Evolutionary conservation across 2,797 vertebrate genomes (phyloP).

Genomic region (Chrysocyon brachyurus): DNA sequence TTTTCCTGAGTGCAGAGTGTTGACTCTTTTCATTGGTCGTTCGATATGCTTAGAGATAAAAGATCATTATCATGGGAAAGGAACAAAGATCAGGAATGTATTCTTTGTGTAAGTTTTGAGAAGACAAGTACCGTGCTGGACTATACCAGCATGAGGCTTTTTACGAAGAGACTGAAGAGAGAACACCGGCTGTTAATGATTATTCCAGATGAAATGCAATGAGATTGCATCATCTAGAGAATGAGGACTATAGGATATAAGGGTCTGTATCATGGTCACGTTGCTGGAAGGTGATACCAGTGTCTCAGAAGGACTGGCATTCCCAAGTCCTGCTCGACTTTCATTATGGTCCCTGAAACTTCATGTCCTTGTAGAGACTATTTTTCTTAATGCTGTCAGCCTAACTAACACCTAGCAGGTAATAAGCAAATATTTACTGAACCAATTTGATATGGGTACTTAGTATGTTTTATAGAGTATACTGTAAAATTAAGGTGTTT

Average conservation of each 20-base stretch:
- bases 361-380: not conserved
- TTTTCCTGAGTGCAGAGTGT: not conserved
- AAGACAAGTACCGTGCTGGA: not conserved
- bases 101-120: not conserved
- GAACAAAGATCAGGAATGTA: not conserved
- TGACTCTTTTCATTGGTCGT: not conserved
- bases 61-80: not conserved
- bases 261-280: not conserved
- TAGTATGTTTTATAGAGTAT: not conserved
- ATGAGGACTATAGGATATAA: not conserved
- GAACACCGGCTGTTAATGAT: not conserved
- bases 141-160: not conserved
- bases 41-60: not conserved
- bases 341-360: not conserved
- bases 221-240: not conserved
- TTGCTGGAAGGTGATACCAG: not conserved
- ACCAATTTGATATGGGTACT: not conserved
- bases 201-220: not conserved
- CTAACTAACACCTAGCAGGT: not conserved
- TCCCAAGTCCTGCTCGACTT: not conserved
- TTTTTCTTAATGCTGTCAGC: not conserved
- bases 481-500: not conserved
- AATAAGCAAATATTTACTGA: not conserved
- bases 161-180: not conserved
- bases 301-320: not conserved